A percentile compares a stretch with the other conserved stretches of the same genome.
Conservation (phyloP, 2,888 invertebrate genomes). For the Allacma fusca region DNA sequence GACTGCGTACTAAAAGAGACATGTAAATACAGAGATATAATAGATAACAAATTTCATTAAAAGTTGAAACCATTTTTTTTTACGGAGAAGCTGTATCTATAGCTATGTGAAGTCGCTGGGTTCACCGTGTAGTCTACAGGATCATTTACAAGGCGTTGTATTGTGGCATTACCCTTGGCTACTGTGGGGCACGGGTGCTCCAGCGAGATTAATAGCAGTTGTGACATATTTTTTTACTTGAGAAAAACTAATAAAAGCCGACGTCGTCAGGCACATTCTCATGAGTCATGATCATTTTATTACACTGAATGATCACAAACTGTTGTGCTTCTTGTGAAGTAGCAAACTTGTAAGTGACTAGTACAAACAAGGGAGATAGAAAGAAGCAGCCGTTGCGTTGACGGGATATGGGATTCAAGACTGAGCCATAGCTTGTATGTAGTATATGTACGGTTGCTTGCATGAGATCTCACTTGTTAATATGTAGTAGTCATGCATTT, state of each 20-base stretch:
- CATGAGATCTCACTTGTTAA: background rate
- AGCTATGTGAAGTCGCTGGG: too few relatives aligned
- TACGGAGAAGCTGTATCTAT: too few relatives aligned
- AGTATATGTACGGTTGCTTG: background rate
- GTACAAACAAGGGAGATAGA: conserved; percentile 2
- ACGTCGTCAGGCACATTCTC: conserved; percentile 13
- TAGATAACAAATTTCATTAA: too few relatives aligned
- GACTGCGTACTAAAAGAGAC: too few relatives aligned
- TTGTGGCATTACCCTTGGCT: background rate
- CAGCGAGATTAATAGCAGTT: conserved; percentile 34
- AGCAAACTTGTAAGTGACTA: background rate
- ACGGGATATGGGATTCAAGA: conserved; percentile 12
- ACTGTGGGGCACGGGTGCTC: too few relatives aligned
- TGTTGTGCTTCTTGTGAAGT: background rate
- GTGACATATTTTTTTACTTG: conserved; percentile 27
- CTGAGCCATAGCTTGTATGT: too few relatives aligned
- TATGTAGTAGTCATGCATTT: background rate
- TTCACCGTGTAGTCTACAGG: too few relatives aligned
- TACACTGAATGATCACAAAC: background rate
- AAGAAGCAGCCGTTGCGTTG: conserved; percentile 34
- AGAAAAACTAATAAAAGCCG: background rate
- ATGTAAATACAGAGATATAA: too few relatives aligned
- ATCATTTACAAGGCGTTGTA: background rate
- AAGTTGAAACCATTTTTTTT: too few relatives aligned
- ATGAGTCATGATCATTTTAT: conserved; percentile 26